A percentile compares a stretch with the other conserved stretches of the same genome.
These are phyloP conservation scores for Gambusia yucatana DNA, from an alignment of 2,797 vertebrate species.

Conservation along the genomic window DNA sequence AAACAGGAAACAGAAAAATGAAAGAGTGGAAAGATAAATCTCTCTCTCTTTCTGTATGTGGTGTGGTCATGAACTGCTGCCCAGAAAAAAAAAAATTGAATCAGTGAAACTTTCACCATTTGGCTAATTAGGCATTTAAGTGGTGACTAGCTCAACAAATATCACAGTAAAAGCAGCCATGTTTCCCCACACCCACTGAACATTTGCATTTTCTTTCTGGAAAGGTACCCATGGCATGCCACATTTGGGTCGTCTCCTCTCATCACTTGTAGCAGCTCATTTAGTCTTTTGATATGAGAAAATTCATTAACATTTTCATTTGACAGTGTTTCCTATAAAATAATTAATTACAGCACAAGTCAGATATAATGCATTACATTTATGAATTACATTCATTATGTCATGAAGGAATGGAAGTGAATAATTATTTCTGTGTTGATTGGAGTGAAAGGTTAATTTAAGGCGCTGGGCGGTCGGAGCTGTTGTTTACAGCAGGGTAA, in stretches of 20 bases:
- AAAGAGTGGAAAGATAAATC: not conserved
- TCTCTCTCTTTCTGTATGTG: not conserved
- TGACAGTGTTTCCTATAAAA: constrained; percentile 3
- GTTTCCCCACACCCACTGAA: not conserved
- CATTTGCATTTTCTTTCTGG: not conserved
- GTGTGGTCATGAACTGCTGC: not conserved
- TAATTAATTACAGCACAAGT: constrained; percentile 44
- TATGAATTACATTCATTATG: constrained; percentile 14
- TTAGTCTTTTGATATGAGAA: constrained; percentile 11
- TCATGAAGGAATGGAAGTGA: constrained; percentile 33
- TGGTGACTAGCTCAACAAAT: constrained; percentile 1
- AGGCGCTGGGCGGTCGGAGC: not conserved
- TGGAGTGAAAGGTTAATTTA: constrained; percentile 29
- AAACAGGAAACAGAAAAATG: not conserved
- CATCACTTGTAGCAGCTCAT: not conserved
- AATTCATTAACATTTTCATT: constrained; percentile 6
- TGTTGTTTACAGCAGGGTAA: constrained; percentile 53
- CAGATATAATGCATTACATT: not conserved
- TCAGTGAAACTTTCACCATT: not conserved
- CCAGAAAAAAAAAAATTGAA: not conserved
- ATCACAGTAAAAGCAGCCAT: not conserved
- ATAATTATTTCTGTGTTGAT: constrained; percentile 24
- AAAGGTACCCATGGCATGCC: not conserved
- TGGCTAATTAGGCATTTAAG: constrained; percentile 3
- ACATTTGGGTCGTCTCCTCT: not conserved